phyloP scores from a whole-genome alignment of 2,113 vertebrate species.

The Sitta europaea region DNA sequence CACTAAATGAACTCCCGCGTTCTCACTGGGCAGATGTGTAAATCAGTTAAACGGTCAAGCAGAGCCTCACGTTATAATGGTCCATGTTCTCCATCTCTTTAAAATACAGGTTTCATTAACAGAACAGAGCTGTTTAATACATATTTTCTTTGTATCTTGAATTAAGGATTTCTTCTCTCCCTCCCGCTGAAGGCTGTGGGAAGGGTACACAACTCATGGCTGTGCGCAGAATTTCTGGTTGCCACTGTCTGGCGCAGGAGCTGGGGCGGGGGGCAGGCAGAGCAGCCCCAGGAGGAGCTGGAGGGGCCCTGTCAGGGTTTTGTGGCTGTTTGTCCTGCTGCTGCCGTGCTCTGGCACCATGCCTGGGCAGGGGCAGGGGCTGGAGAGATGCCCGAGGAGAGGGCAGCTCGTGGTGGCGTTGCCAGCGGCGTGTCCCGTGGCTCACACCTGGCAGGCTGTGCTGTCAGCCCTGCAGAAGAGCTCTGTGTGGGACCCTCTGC shows the following conservation, averaged over 20 bases:
- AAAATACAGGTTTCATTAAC: slow-evolving; percentile 3
- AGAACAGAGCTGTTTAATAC: background rate
- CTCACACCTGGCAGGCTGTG: background rate
- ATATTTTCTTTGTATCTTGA: background rate
- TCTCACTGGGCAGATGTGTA: background rate
- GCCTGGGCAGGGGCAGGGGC: background rate
- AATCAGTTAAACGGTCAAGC: slow-evolving; percentile 24
- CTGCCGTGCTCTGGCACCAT: background rate
- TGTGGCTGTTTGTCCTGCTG: background rate
- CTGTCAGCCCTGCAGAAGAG: background rate
- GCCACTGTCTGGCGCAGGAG: accelerated
- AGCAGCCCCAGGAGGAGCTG: background rate
- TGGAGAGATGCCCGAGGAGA: accelerated
- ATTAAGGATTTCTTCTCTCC: background rate
- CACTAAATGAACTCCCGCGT: background rate
- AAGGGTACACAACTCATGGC: background rate
- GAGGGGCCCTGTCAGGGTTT: too few species aligned
- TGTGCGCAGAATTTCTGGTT: accelerated
- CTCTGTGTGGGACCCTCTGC: background rate
- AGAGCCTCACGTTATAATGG: background rate
- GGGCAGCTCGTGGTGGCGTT: background rate
- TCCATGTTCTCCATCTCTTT: background rate
- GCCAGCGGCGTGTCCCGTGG: accelerated
- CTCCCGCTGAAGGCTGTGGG: background rate
- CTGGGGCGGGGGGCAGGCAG: accelerated